phyloP scores from a whole-genome alignment of 2,888 invertebrate genomes.

The Ectobius pallidus region DNA sequence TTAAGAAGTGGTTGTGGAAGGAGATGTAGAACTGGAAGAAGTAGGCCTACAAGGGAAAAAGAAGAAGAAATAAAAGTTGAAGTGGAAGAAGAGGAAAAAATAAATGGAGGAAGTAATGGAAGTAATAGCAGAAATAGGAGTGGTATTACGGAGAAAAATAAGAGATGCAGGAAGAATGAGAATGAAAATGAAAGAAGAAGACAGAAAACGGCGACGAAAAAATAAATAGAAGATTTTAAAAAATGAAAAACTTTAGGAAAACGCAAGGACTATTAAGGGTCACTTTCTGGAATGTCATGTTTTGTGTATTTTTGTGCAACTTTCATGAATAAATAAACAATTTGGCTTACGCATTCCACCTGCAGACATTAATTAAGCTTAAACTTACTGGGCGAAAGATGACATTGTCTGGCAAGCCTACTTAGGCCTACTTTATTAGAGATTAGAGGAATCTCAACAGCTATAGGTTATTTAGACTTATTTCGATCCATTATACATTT shows the following conservation, averaged over 20 bases:
- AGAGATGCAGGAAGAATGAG: neutral
- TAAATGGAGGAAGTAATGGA: neutral
- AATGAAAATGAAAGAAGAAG: neutral
- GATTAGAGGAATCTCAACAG: no score
- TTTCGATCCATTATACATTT: no score
- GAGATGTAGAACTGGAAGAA: neutral
- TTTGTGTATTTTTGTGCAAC: no score
- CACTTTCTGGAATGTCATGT: no score
- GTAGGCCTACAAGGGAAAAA: neutral
- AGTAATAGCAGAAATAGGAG: neutral
- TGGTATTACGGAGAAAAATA: neutral
- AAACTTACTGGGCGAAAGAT: no score
- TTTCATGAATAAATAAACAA: no score
- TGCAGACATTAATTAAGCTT: no score
- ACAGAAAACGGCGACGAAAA: neutral
- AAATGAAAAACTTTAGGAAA: neutral
- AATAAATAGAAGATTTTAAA: neutral
- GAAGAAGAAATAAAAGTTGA: neutral
- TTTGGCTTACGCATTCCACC: no score
- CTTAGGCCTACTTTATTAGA: no score
- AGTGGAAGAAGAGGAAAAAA: neutral
- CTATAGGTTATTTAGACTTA: no score
- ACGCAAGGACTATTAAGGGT: neutral
- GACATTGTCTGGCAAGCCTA: no score
- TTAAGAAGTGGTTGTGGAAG: neutral